phyloP scores from a whole-genome alignment of 2,113 vertebrate genomes.

The Corythaixoides concolor region DNA sequence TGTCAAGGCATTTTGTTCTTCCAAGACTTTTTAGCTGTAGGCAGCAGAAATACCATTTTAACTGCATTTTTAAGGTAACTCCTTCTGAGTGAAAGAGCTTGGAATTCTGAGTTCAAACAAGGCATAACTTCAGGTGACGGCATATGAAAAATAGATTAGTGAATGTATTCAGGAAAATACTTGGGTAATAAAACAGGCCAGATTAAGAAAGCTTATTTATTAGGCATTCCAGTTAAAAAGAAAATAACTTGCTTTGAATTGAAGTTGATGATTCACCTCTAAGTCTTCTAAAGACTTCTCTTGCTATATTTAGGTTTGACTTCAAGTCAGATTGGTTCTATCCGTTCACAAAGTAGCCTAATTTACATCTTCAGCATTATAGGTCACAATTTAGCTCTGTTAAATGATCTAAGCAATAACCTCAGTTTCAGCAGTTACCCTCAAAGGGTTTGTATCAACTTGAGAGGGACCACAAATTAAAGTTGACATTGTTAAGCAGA shows the following conservation, averaged over 20 bases:
- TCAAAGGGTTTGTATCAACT: neutral
- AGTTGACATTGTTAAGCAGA: neutral
- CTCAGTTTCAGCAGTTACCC: neutral
- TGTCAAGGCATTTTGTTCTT: neutral
- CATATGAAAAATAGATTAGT: neutral
- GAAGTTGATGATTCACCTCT: slow-evolving; percentile 48
- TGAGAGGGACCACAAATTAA: neutral
- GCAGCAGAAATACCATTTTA: neutral
- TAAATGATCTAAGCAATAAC: neutral
- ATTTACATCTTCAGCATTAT: slow-evolving; percentile 1
- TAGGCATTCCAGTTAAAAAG: slow-evolving; percentile 6
- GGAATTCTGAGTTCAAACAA: slow-evolving; percentile 21
- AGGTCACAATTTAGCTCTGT: neutral
- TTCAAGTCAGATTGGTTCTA: slow-evolving; percentile 15
- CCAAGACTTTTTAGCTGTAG: neutral
- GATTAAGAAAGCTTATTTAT: slow-evolving; percentile 30
- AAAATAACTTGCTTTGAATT: slow-evolving; percentile 23
- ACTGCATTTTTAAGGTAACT: neutral
- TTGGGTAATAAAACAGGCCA: neutral
- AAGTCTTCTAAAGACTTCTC: neutral
- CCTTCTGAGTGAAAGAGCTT: neutral
- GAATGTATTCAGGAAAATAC: neutral
- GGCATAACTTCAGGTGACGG: neutral
- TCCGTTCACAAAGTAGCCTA: neutral
- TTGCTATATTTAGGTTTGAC: slow-evolving; percentile 42